A percentile compares a stretch with the other conserved stretches of the same genome.
phyloP scores from a whole-genome alignment of 2,888 invertebrate species.

The Epinotia bilunana region DNA sequence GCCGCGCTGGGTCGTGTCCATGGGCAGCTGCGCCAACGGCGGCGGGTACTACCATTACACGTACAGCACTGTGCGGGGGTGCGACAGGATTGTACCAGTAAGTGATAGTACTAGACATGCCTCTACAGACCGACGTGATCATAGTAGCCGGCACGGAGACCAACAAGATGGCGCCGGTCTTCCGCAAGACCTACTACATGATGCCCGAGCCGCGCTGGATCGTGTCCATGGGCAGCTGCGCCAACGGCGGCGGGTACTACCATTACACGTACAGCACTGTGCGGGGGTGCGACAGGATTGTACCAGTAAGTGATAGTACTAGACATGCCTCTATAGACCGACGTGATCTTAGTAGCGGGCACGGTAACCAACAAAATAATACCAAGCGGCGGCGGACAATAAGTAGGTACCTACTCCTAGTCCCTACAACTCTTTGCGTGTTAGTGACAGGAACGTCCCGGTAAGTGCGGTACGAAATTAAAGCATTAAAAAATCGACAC shows the following conservation, averaged over 20 bases:
- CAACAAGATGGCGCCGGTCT: slow-evolving; percentile 99
- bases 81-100: slow-evolving; percentile 75
- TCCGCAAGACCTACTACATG: slow-evolving; percentile 98
- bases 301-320: slow-evolving; percentile 62
- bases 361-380: too few relatives aligned
- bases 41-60: slow-evolving; percentile 99
- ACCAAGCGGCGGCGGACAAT: too few relatives aligned
- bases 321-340: background rate
- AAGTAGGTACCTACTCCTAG: too few relatives aligned
- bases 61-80: slow-evolving; percentile 93
- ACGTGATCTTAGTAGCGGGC: too few relatives aligned
- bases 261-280: slow-evolving; percentile 99
- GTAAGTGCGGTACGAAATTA: background rate
- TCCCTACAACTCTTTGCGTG: too few relatives aligned
- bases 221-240: slow-evolving; percentile 99
- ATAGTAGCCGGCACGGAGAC: slow-evolving; percentile 99
- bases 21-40: slow-evolving; percentile 99
- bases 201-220: slow-evolving; percentile 99
- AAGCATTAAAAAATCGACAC: background rate
- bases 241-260: slow-evolving; percentile 99
- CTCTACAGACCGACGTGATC: slow-evolving; percentile 93
- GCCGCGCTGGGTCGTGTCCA: slow-evolving; percentile 98
- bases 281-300: slow-evolving; percentile 75
- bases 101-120: slow-evolving; percentile 35
- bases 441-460: too few relatives aligned